Conservation (phyloP, 2,113 vertebrate species). For the Rhabdomys dilectus region DNA sequence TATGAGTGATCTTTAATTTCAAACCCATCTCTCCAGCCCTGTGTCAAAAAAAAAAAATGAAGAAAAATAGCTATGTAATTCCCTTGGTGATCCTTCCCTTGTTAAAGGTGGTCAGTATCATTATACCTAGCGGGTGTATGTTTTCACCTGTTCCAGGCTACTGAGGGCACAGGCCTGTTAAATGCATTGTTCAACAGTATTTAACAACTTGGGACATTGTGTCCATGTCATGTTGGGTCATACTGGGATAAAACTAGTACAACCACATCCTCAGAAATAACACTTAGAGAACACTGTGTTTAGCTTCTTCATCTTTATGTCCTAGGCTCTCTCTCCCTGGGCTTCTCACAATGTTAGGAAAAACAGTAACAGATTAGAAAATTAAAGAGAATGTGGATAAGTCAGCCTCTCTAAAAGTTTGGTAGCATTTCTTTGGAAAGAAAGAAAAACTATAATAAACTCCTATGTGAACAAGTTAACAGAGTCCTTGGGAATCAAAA, state of each 20-base stretch:
- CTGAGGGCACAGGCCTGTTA: neutral
- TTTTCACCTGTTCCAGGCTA: neutral
- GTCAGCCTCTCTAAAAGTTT: neutral
- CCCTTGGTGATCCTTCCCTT: neutral
- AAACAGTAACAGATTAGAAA: neutral
- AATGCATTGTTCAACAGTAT: neutral
- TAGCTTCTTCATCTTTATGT: conserved; percentile 26
- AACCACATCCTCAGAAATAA: neutral
- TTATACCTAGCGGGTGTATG: neutral
- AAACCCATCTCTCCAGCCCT: too few relatives aligned
- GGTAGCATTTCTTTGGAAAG: neutral
- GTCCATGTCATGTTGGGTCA: neutral
- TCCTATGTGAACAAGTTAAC: neutral
- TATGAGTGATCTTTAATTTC: neutral
- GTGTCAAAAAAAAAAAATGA: neutral
- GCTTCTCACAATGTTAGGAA: neutral
- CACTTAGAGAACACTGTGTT: neutral
- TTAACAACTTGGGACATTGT: neutral
- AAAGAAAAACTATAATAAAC: neutral
- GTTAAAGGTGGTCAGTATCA: neutral
- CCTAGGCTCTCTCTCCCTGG: neutral
- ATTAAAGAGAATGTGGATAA: neutral
- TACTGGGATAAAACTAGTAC: neutral
- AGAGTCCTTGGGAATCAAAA: neutral
- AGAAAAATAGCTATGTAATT: neutral